Conservation (phyloP, 2,888 invertebrate species). For the Acanthoscelides obtectus region DNA sequence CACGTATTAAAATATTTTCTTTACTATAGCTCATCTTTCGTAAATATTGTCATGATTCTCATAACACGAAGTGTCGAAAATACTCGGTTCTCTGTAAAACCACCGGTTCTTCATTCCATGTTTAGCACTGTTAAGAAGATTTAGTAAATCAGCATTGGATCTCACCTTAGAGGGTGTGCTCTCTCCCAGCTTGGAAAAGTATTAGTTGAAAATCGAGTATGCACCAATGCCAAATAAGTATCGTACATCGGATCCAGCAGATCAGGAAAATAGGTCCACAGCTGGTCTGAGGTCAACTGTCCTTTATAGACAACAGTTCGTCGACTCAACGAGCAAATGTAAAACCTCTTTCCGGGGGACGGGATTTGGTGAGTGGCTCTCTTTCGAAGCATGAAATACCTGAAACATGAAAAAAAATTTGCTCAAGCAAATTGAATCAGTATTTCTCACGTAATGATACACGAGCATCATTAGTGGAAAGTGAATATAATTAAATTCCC, state of each 20-base stretch:
- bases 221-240: constrained; percentile 93
- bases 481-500: too few relatives aligned
- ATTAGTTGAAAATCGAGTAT: constrained; percentile 98
- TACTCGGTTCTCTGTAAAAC: too few relatives aligned
- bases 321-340: constrained; percentile 91
- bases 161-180: constrained; percentile 91
- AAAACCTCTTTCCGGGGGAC: constrained; percentile 83
- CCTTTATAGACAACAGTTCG: constrained; percentile 96
- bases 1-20: too few relatives aligned
- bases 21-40: too few relatives aligned
- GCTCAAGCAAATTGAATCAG: too few relatives aligned
- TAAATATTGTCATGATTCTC: too few relatives aligned
- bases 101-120: too few relatives aligned
- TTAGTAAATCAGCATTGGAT: background rate
- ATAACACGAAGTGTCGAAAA: too few relatives aligned
- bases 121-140: too few relatives aligned
- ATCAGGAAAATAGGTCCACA: constrained; percentile 75
- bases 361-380: constrained; percentile 85
- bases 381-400: constrained; percentile 80
- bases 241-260: constrained; percentile 73
- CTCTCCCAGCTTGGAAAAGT: constrained; percentile 99
- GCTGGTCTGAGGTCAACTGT: constrained; percentile 90
- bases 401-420: background rate
- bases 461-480: too few relatives aligned
- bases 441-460: too few relatives aligned